Conservation (phyloP, 2,113 vertebrate genomes). For the Chaetodon auriga region DNA sequence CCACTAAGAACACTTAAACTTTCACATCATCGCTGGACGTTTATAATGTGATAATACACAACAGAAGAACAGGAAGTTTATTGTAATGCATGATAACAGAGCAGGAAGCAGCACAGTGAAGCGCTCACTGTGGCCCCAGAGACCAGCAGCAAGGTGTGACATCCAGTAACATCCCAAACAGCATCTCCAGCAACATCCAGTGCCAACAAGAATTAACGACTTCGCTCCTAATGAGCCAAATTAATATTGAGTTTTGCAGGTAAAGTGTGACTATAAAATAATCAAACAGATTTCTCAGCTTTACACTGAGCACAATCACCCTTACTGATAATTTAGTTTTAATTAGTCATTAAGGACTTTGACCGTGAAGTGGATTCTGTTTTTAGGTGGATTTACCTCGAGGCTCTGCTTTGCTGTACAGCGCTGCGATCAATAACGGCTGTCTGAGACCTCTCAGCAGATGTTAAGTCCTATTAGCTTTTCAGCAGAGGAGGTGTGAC, state of each 20-base stretch:
- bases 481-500: conserved; percentile 44
- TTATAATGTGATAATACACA: not conserved
- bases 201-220: not conserved
- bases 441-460: conserved; percentile 30
- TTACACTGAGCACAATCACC: no score
- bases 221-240: not conserved
- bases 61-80: not conserved
- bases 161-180: not conserved
- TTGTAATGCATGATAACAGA: not conserved
- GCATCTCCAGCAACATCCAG: not conserved
- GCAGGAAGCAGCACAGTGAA: not conserved
- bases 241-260: no score
- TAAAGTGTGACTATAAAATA: not conserved
- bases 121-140: not conserved
- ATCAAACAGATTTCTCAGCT: not conserved
- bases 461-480: conserved; percentile 29
- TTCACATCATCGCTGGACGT: no score
- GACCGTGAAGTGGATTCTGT: not conserved
- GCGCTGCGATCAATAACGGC: conserved; percentile 17
- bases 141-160: not conserved
- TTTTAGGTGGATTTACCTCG: conserved; percentile 2
- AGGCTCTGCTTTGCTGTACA: not conserved
- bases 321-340: no score
- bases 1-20: not conserved
- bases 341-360: no score